A percentile compares a stretch with the other conserved stretches of the same genome.
These are phyloP conservation scores for Triops cancriformis DNA, from an alignment of 1,140 invertebrate genomes.

Conservation along the genomic window DNA sequence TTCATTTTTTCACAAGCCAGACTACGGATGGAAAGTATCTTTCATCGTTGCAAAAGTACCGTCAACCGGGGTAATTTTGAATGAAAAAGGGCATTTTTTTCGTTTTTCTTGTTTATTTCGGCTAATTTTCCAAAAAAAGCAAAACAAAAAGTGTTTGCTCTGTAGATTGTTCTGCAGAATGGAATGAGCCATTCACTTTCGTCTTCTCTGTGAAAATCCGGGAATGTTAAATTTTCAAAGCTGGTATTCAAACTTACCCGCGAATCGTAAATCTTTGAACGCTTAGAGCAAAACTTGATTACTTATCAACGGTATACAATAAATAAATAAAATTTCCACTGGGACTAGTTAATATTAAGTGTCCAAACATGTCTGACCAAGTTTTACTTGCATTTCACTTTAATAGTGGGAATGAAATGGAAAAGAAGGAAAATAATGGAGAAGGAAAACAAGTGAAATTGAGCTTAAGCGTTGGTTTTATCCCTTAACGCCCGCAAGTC, in stretches of 20 bases:
- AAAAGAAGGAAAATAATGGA: neutral
- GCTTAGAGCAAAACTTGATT: neutral
- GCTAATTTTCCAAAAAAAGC: neutral
- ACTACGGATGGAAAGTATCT: conserved; percentile 97
- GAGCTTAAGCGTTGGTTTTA: neutral
- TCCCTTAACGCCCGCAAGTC: neutral
- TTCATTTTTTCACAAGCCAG: conserved; percentile 83
- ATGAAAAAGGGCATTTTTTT: conserved; percentile 2
- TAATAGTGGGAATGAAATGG: neutral
- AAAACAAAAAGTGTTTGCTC: neutral
- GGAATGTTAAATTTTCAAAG: neutral
- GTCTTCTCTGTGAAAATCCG: neutral
- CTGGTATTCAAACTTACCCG: neutral
- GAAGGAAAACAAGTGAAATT: neutral
- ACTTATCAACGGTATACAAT: neutral
- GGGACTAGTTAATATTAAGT: neutral
- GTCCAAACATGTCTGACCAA: neutral
- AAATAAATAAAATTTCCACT: neutral
- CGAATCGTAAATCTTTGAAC: neutral
- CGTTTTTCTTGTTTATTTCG: neutral
- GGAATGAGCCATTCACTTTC: neutral
- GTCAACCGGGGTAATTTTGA: neutral
- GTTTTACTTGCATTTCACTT: neutral
- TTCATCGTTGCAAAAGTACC: conserved; percentile 67
- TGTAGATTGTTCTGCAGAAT: neutral